Base-by-base conservation (phyloP, 1,140 invertebrate genomes). In the Sminthurinus signatus region DNA sequence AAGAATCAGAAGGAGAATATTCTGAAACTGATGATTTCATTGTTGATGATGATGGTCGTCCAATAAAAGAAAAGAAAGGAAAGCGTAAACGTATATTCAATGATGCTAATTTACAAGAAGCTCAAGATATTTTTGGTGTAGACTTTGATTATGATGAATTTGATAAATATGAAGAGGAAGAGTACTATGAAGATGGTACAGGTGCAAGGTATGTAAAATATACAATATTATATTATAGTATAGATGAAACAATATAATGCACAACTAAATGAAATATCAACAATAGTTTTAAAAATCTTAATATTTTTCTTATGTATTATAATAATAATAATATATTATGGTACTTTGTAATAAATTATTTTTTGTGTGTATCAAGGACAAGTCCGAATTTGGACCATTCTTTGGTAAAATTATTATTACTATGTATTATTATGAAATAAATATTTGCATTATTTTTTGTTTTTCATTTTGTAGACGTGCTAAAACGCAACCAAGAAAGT, bases 51-150 rank as follows among this genome's bases (percentile, higher is more conserved):
- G 89, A 98, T 74, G 94, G 92, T 1, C 82, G 88, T 67, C 93
- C 94, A 0, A 93, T 97, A 60, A 85, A 86, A 19, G 88, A 90
- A 66, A 88, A 87, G 70, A 42, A 14, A 28, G 85, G 87, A 68
- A 92, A 91, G 78, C 85, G 89, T 52, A 89, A 88, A 74, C 88
- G 85, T 21, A 89, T 95, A 67, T 95, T 93, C 74, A 88, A 87
- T 54, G 93, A 98, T 81, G 86, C 88, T 4, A 89, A 91, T 0
- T 78, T 98, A 28, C 95, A 98, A 84, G 93, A 98, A 79, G 96
- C 96, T 57, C 94, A 98, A 78, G 96, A 99, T 75, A 97, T 98
- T 70, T 99, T 99, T 78, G 97, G 96, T 60, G 94, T 98, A 23
- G 93, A 98, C 76, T 98, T 98, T 80, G 95, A 99, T 77, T 97